Base-by-base conservation (phyloP, 2,888 invertebrate genomes). In the Nineta flava region DNA sequence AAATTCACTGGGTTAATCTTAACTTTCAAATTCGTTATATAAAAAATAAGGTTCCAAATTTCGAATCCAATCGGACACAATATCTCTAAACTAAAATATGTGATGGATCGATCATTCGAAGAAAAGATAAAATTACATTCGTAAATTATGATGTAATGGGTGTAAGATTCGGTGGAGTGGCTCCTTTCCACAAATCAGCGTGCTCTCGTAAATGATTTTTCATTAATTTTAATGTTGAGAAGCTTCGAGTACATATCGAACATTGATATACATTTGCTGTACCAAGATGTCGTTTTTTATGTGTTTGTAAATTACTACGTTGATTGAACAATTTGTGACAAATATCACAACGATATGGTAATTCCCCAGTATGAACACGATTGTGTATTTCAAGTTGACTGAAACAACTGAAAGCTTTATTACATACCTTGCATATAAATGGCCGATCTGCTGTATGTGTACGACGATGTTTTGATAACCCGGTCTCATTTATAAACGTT, bases 321-420 rank as follows among this genome's bases (percentile, higher is more conserved):
- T 44, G 44, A 44, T 44, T 44, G 44, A 44, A 44, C 16, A 44
- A 9, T 44, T 44, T 44, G 13, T 44, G 19, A 26, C 44, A 44
- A 26, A 44, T 44, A 13, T 44, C 44, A 19, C 44, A 44, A 21
- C 26, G 19, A 26, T 44, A 44, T 10, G 44, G 44, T n/a, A 44
- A 26, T 26, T 44, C 44, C 2, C 44, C 44, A 10, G 44, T 44
- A 19, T 44, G 44, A 9, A 44, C 44, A 19, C 44, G 44, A 44
- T 44, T 44, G 13, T 44, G 44, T 16, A 44, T 44, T 26, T 44
- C 44, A 16, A 44, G 19, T 31, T 44, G 44, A 10, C 44, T 44
- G 21, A 44, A 44, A 26, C 44, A 44, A 44, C 44, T 44, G 21
- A 44, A 44, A 19, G 44, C 44, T 21, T 44, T 44, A 13, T 12